A percentile compares a stretch with the other conserved stretches of the same genome.
phyloP scores from a whole-genome alignment of 2,797 vertebrate species.

The Cuculus canorus region DNA sequence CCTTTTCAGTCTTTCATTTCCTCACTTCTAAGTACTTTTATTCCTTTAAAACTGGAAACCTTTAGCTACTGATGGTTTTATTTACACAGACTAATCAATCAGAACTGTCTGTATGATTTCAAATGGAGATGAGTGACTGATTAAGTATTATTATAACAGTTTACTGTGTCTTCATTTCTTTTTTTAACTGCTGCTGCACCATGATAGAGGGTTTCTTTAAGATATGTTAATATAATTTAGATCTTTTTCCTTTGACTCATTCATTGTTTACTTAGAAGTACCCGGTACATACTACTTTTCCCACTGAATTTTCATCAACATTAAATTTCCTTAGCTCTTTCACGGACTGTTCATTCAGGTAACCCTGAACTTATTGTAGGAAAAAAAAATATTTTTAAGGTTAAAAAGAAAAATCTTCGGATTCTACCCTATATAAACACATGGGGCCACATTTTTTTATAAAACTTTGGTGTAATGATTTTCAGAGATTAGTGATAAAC shows the following conservation, averaged over 20 bases:
- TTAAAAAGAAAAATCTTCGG: not conserved
- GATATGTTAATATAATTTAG: not conserved
- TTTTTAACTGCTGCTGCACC: not conserved
- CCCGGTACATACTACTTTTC: not conserved
- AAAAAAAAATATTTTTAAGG: not conserved
- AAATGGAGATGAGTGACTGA: not conserved
- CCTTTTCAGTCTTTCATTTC: not conserved
- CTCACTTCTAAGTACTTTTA: not conserved
- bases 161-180: not conserved
- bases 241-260: not conserved
- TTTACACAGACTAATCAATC: too few species aligned
- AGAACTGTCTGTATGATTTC: not conserved
- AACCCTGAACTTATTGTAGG: not conserved
- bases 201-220: not conserved
- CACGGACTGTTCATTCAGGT: not conserved
- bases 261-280: not conserved
- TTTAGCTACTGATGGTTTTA: not conserved
- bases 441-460: not conserved
- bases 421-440: not conserved
- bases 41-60: not conserved
- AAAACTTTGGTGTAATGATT: not conserved
- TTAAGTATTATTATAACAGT: not conserved
- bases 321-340: not conserved
- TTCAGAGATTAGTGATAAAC: conserved; percentile 14
- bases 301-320: not conserved